These are phyloP conservation scores for Steinernema feltiae DNA, from an alignment of 1,140 invertebrate species.

Conservation along the genomic window DNA sequence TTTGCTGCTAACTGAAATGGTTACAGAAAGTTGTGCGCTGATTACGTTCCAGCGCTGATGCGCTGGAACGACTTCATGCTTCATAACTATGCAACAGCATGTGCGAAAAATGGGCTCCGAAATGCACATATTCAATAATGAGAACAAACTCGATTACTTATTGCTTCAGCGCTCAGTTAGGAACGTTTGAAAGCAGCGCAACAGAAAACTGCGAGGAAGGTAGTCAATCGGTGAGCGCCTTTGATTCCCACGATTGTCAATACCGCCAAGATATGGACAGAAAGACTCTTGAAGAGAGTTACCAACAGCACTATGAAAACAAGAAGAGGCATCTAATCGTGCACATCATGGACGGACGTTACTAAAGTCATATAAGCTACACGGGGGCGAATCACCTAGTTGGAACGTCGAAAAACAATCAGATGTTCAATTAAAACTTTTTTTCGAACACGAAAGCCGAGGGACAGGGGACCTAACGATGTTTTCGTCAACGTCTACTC, in stretches of 20 bases:
- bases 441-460: background rate
- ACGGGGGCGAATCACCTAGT: too few relatives aligned
- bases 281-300: too few relatives aligned
- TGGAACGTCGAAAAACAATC: background rate
- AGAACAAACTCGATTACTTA: background rate
- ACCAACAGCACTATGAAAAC: too few relatives aligned
- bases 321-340: too few relatives aligned
- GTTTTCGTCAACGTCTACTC: background rate
- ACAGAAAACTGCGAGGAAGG: background rate
- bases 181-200: background rate
- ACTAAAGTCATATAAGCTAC: too few relatives aligned
- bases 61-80: background rate
- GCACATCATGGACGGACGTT: too few relatives aligned
- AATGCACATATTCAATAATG: constrained; percentile 6
- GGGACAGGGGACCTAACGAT: background rate
- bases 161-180: background rate
- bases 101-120: background rate
- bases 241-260: too few relatives aligned
- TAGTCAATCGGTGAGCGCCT: background rate
- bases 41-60: too few relatives aligned
- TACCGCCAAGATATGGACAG: too few relatives aligned
- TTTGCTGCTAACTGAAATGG: background rate
- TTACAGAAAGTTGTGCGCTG: too few relatives aligned
- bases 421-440: constrained; percentile 8
- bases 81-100: constrained; percentile 4